Percentiles rank a stretch among this genome's conserved stretches.
Conservation (phyloP, 2,113 vertebrate genomes). For the Oncorhynchus tshawytscha region DNA sequence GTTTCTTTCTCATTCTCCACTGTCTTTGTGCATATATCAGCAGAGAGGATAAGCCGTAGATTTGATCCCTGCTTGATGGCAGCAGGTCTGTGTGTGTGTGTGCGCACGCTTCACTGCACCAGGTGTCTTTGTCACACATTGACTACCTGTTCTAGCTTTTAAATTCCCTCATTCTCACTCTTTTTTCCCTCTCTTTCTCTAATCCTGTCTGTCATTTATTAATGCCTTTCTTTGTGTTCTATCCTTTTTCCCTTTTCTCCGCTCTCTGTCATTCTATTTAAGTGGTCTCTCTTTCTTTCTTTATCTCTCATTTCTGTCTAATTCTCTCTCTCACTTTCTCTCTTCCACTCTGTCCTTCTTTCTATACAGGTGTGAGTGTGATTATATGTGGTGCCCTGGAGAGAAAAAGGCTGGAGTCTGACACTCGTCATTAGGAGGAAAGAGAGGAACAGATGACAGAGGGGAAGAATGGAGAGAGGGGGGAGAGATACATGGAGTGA, state of each 20-base stretch:
- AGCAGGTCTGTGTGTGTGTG: not conserved
- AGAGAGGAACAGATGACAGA: not conserved
- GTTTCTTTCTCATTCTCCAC: not conserved
- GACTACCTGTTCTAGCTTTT: too few relatives aligned
- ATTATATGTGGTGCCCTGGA: slow-evolving; percentile 10
- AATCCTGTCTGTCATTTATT: too few relatives aligned
- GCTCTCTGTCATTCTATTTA: too few relatives aligned
- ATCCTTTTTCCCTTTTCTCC: too few relatives aligned
- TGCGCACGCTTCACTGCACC: too few relatives aligned
- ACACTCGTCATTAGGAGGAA: slow-evolving; percentile 4
- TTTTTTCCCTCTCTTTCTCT: too few relatives aligned
- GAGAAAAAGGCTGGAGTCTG: not conserved
- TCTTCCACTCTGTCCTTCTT: slow-evolving; percentile 19
- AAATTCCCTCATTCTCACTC: too few relatives aligned
- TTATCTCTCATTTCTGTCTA: too few relatives aligned
- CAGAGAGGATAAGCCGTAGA: not conserved
- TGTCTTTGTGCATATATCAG: slow-evolving; percentile 32
- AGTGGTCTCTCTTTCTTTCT: too few relatives aligned
- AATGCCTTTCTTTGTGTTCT: too few relatives aligned
- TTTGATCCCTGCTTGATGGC: not conserved
- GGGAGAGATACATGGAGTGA: slow-evolving; percentile 34
- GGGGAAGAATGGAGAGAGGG: slow-evolving; percentile 10
- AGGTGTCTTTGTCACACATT: too few relatives aligned
- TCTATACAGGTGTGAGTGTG: not conserved
- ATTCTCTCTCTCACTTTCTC: not conserved